Evolutionary conservation across 2,888 invertebrate genomes (phyloP).

Genomic region (Mellilla xanthometata): DNA sequence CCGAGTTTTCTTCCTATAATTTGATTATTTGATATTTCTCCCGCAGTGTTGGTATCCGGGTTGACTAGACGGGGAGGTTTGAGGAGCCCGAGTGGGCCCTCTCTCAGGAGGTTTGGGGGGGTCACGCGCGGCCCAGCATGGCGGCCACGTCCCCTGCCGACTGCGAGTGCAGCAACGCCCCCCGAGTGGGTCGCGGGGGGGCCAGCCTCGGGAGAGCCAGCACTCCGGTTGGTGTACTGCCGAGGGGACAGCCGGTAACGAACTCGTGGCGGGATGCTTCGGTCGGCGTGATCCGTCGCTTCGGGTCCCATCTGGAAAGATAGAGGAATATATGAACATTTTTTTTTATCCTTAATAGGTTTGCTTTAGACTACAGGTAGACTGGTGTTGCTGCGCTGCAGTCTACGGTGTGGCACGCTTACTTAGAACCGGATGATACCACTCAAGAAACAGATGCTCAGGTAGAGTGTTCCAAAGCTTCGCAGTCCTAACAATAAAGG

Average conservation of each 20-base stretch:
- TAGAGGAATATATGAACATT: conserved; percentile 9
- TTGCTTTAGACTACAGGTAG: no score
- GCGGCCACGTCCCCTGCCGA: conserved; percentile 86
- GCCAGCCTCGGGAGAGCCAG: conserved; percentile 69
- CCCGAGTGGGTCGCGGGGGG: conserved; percentile 57
- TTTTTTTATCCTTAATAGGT: no score
- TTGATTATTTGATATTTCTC: no score
- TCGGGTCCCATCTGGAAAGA: conserved; percentile 92
- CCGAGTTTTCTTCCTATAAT: no score
- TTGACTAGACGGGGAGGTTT: conserved; percentile 6
- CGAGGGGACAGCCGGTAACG: conserved; percentile 78
- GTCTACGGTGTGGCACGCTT: no score
- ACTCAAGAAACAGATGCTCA: no score
- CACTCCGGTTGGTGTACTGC: conserved; percentile 69
- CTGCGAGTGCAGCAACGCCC: conserved; percentile 83
- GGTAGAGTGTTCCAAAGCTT: no score
- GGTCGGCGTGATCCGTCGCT: conserved; percentile 94
- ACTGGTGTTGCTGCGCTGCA: no score
- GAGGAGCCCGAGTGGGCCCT: conserved; percentile 27
- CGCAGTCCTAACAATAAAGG: no score
- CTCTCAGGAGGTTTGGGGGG: conserved; percentile 45
- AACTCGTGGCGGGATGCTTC: conserved; percentile 96
- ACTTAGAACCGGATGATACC: no score
- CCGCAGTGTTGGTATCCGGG: background rate
- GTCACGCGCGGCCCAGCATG: conserved; percentile 85